Conservation (phyloP, 2,113 vertebrate species). For the Sminthopsis crassicaudata region DNA sequence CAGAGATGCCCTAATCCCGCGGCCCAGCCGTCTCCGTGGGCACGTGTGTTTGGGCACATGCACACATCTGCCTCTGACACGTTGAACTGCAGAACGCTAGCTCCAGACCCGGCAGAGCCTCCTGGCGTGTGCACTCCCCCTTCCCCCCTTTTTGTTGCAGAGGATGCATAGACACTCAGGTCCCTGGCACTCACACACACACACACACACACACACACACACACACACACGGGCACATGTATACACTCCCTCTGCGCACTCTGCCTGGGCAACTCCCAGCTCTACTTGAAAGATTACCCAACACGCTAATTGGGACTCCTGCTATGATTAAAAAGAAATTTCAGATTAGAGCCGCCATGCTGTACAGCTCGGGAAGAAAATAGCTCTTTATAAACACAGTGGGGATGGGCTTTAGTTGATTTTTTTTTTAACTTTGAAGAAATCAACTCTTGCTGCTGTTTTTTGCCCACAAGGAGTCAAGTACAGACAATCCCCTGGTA, state of each 20-base stretch:
- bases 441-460: slow-evolving; percentile 75
- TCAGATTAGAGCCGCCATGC: slow-evolving; percentile 85
- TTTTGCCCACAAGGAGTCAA: slow-evolving; percentile 68
- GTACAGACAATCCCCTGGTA: slow-evolving; percentile 34
- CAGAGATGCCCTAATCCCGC: accelerated
- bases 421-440: slow-evolving; percentile 76
- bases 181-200: neutral
- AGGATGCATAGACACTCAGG: neutral
- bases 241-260: slow-evolving; percentile 68
- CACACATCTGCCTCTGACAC: neutral
- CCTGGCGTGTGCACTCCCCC: neutral
- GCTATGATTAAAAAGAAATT: slow-evolving; percentile 90
- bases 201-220: neutral
- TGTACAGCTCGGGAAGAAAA: slow-evolving; percentile 83
- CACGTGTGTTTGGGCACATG: no score
- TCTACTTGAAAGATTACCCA: slow-evolving; percentile 84
- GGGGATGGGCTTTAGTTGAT: slow-evolving; percentile 78
- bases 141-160: slow-evolving; percentile 43
- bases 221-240: neutral
- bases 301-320: slow-evolving; percentile 87
- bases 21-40: neutral
- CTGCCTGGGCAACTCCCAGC: slow-evolving; percentile 72
- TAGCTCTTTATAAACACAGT: slow-evolving; percentile 86
- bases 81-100: neutral
- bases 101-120: accelerated